A percentile compares a stretch with the other conserved stretches of the same genome.
phyloP scores from a whole-genome alignment of 2,797 vertebrate genomes.

The Gymnoscopelus microlampas region DNA sequence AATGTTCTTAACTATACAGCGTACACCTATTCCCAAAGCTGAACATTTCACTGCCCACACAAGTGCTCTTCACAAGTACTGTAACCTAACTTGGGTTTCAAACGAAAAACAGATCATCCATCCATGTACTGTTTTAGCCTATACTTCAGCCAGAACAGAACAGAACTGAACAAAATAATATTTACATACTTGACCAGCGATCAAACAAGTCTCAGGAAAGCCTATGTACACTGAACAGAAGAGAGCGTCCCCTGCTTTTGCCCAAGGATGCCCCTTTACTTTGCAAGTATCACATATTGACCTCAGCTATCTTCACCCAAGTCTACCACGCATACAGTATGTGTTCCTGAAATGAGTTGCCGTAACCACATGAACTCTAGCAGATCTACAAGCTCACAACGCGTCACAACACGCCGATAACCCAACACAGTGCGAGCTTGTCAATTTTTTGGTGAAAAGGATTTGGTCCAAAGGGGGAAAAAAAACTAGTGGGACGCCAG shows the following conservation, averaged over 20 bases:
- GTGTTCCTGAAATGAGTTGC: background rate
- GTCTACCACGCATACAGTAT: background rate
- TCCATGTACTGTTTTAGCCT: background rate
- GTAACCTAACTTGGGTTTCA: background rate
- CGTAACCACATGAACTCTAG: too few species aligned
- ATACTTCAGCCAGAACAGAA: background rate
- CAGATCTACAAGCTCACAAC: too few species aligned
- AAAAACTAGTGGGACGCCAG: too few species aligned
- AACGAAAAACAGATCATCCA: background rate
- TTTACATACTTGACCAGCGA: background rate
- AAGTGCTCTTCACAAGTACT: background rate
- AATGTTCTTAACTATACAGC: slow-evolving; percentile 9
- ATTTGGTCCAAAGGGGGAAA: too few species aligned
- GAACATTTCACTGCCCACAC: background rate
- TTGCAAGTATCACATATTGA: background rate
- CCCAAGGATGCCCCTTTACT: background rate
- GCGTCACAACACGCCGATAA: too few species aligned
- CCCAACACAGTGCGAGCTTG: too few species aligned
- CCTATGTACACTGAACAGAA: background rate
- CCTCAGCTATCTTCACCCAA: background rate
- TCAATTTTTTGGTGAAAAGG: background rate
- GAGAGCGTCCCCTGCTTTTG: background rate
- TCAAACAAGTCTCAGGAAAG: background rate
- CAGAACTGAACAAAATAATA: background rate
- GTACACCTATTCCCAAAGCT: slow-evolving; percentile 5